Evolutionary conservation across 92 coral and sea anemone species (phyloP), one percentile per base, ranked within the genome.

Genomic region (Ricordea florida): DNA sequence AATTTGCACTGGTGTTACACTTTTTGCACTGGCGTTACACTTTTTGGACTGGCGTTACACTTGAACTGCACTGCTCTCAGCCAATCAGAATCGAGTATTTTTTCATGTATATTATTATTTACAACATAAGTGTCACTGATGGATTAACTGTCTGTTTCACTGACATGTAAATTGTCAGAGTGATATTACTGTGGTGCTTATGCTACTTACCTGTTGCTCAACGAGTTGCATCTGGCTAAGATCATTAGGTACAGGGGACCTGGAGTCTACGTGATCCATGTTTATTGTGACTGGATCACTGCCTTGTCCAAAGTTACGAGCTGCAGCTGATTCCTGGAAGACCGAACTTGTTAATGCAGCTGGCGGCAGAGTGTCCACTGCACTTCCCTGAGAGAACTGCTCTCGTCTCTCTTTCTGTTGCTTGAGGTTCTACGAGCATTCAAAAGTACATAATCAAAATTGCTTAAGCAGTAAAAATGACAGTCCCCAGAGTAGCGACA

Each of bases 401-500:
- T 94, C 97, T 83, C 98, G 79, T 70, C 98, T 79, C 55, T 88
- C 96, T 52, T 92, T 94, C 83, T 94, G 98, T 58, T 94, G 98
- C 65, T 94, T 94, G 17, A 94, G 86, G 72, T 94, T 94, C 98
- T 94, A 33, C n/a, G n/a, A n/a, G 14, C 36, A 18, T 30, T 0
- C 13, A 37, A 37, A 21, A 25, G 7, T 16, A 60, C 1, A 4
- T 23, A 13, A 21, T 15, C 30, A 66, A 16, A 2, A 2, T 46
- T 47, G 77, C 53, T 28, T 37, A 3, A 18, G 37, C n/a, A 18
- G 16, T 53, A 18, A 16, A 53, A 7, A 15, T 16, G 37, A 43
- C 13, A 22, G n/a, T 8, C 9, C 44, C 8, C n/a, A 38, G 44
- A 7, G n/a, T 8, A n/a, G 44, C 9, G 44, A 38, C n/a, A n/a